These are phyloP conservation scores for Tupaia chinensis DNA, from an alignment of 2,113 vertebrate genomes.

Conservation along the genomic window DNA sequence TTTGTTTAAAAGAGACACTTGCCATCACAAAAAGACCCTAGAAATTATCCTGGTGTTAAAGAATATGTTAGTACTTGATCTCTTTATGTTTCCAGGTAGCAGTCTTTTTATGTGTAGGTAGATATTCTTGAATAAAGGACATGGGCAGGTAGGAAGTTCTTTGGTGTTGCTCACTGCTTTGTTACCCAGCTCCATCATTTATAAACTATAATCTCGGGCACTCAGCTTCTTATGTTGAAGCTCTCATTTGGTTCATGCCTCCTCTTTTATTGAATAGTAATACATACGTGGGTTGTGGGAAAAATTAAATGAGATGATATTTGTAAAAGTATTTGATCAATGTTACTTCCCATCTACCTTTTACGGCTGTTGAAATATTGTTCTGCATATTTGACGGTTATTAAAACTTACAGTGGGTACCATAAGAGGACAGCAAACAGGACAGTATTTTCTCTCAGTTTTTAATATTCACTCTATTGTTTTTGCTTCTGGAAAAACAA, in stretches of 20 bases:
- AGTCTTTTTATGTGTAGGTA: neutral
- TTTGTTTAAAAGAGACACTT: slow-evolving; percentile 32
- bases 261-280: neutral
- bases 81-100: neutral
- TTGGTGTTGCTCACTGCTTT: neutral
- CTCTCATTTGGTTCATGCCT: neutral
- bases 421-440: neutral
- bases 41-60: slow-evolving; percentile 24
- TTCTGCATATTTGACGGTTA: neutral
- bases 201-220: neutral
- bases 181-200: neutral
- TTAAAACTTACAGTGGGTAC: neutral
- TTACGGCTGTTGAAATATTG: neutral
- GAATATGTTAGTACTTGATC: neutral
- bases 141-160: neutral
- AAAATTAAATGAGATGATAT: neutral
- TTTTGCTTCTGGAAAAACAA: neutral
- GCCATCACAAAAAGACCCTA: neutral
- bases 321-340: neutral
- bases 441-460: neutral
- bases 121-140: neutral
- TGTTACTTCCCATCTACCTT: neutral
- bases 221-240: neutral
- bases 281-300: neutral
- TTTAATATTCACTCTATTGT: neutral